Evolutionary conservation across 2,888 invertebrate species (phyloP), one percentile per base, ranked within the genome.

Genomic region (Latrodectus elegans): DNA sequence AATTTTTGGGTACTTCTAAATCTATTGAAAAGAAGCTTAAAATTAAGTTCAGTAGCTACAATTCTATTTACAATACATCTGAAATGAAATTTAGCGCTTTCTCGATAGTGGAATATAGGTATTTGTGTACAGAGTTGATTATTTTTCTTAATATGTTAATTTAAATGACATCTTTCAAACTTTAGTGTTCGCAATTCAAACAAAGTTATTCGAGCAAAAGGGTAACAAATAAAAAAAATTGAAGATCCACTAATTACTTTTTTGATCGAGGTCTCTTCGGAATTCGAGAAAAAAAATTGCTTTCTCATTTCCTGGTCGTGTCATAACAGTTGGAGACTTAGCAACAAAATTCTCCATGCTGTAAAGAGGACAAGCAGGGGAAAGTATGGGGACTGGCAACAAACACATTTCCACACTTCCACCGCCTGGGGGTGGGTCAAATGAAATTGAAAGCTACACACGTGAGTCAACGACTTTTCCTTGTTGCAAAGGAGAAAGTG

Each of bases 341-440:
- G 73, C 70, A 53, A 12, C 17, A 53, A 22, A 74, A 49, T 10
- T 51, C 22, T n/a, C 14, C 17, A n/a, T 17, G n/a, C 65, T 22
- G 53, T 68, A 82, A 82, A 82, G 74, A 82, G 82, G 82, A 52
- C 82, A 82, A 6, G 38, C 26, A 68, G 82, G 26, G 49, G 70
- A 17, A 70, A 70, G 75, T 68, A 76, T n/a, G 70, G 72, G 72
- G 76, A 52, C 76, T 68, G 76, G 55, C 15, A 26, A 76, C 70
- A 68, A 60, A 71, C 22, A 51, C 76, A 53, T 78, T 53, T 53
- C 52, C 49, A 68, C 70, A 80, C 80, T 86, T 86, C 85, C 85
- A 85, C 15, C n/a, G 74, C 79, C 85, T 60, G 75, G 68, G 80
- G 85, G 85, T 86, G 85, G 85, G 85, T 80, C 85, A 86, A 71